Evolutionary conservation across 2,888 invertebrate genomes (phyloP).

Genomic region (Mylabris sibirica): DNA sequence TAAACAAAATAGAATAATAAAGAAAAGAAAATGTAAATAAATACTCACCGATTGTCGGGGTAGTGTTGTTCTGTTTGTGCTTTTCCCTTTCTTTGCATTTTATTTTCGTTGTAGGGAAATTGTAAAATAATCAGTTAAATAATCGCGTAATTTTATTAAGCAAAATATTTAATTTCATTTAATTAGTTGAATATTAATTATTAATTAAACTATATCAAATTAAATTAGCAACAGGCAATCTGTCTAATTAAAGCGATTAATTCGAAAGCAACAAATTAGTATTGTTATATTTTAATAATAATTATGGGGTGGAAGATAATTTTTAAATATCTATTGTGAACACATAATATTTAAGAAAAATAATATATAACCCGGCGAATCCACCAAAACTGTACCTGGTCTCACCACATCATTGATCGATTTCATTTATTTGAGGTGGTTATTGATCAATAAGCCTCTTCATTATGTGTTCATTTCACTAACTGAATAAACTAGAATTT

Average conservation of each 20-base stretch:
- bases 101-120: background rate
- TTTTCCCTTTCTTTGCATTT: slow-evolving; percentile 18
- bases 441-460: background rate
- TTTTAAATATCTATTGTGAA: background rate
- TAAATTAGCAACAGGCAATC: slow-evolving; percentile 1
- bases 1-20: background rate
- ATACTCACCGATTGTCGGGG: slow-evolving; percentile 18
- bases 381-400: background rate
- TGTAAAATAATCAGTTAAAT: slow-evolving; percentile 16
- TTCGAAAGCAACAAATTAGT: background rate
- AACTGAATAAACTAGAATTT: background rate
- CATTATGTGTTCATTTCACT: background rate
- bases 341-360: background rate
- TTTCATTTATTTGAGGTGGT: background rate
- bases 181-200: background rate
- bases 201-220: background rate
- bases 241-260: background rate
- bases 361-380: background rate
- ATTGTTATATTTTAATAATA: background rate
- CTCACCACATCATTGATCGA: too few relatives aligned
- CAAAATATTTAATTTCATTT: background rate
- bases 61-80: slow-evolving; percentile 15
- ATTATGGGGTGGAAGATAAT: background rate
- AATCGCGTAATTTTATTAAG: slow-evolving; percentile 15
- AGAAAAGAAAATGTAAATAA: background rate